A percentile compares a stretch with the other conserved stretches of the same genome.
Evolutionary conservation across 2,888 invertebrate species (phyloP).

Genomic region (Cryptocheilus praepositus): DNA sequence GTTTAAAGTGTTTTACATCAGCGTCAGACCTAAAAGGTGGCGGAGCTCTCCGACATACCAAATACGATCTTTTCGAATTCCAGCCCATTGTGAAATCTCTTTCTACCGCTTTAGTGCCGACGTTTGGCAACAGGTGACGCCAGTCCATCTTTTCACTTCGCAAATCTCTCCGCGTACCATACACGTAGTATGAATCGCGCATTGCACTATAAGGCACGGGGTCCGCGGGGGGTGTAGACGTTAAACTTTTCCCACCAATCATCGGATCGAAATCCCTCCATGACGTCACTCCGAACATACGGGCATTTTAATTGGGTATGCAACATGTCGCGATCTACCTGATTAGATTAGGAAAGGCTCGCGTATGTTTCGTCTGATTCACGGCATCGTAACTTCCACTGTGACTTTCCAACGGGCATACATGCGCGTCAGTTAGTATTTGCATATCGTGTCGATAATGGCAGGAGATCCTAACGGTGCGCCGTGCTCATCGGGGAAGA

Average conservation of each 20-base stretch:
- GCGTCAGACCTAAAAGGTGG: too few relatives aligned
- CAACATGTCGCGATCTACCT: slow-evolving; percentile 64
- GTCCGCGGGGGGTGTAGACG: too few relatives aligned
- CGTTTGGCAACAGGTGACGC: too few relatives aligned
- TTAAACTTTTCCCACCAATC: slow-evolving; percentile 38
- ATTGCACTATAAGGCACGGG: too few relatives aligned
- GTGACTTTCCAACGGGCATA: background rate
- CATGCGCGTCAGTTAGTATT: background rate
- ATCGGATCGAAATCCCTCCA: slow-evolving; percentile 8
- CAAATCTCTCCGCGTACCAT: too few relatives aligned
- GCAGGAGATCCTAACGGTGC: slow-evolving; percentile 9
- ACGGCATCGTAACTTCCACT: background rate
- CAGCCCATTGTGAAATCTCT: too few relatives aligned
- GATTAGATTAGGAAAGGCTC: slow-evolving; percentile 60
- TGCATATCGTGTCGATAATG: slow-evolving; percentile 15
- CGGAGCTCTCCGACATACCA: too few relatives aligned
- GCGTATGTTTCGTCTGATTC: slow-evolving; percentile 33
- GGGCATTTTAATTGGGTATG: slow-evolving; percentile 50
- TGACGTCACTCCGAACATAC: slow-evolving; percentile 44
- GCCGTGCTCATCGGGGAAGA: slow-evolving; percentile 14
- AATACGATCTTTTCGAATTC: too few relatives aligned
- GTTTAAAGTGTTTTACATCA: too few relatives aligned
- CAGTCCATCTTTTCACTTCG: too few relatives aligned
- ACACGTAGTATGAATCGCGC: too few relatives aligned
- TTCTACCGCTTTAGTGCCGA: too few relatives aligned